Evolutionary conservation across 2,888 invertebrate genomes (phyloP), one percentile per base, ranked within the genome.

Genomic region (Ochropleura leucogaster): DNA sequence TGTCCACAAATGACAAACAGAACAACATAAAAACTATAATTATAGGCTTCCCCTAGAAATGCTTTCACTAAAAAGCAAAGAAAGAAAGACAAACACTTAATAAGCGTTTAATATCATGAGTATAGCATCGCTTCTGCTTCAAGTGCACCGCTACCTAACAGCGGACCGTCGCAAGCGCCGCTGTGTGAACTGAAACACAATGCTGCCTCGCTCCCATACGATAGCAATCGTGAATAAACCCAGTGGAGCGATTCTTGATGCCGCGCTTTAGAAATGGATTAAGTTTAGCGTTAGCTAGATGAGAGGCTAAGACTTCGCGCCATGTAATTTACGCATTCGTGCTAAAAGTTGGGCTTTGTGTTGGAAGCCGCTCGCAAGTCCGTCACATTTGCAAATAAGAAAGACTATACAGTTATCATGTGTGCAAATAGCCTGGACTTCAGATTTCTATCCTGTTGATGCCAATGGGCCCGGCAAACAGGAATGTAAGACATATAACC

Each of bases 211-310:
- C 89, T 85, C 92, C 89, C 91, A 92, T 89, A 89, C 80, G 93
- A 93, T 93, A 92, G 86, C 83, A 83, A 93, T 93, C 93, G 84
- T 90, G 93, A 92, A 92, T 90, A 90, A 90, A 92, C 80, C 75
- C 86, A 86, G 81, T 87, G 87, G 87, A 87, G 89, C 89, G 91
- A 91, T 91, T 85, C 89, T 89, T 89, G 90, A 91, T 90, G 89
- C 82, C 83, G 82, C 87, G 86, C 88, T 90, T 89, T 89, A 89
- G 90, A 92, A 91, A 91, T 92, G 92, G 91, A 92, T 93, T 90
- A 91, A 88, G 84, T 84, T 89, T 78, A 82, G 80, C 77, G 70
- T 79, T 81, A 69, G 72, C 74, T 77, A 83, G 81, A 76, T 76
- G 81, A 73, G 74, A 75, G 59, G 68, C 66, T 75, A 72, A 76